Evolutionary conservation across 2,888 invertebrate genomes (phyloP).

Genomic region (Drosophila seclusa): DNA sequence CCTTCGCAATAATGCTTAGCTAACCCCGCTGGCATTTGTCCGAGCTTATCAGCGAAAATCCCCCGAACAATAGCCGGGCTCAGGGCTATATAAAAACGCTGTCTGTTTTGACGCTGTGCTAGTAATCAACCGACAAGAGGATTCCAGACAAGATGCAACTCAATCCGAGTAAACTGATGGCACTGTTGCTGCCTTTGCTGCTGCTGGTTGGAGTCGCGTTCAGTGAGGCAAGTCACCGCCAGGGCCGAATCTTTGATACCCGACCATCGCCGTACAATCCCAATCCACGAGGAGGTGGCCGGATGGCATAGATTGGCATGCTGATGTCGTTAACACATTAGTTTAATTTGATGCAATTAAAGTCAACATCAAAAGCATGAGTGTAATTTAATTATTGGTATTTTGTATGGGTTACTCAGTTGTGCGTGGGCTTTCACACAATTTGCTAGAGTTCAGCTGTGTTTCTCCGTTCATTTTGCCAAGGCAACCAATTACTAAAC

Average conservation of each 20-base stretch:
- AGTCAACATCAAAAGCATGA: constrained; percentile 57
- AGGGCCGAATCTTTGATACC: constrained; percentile 34
- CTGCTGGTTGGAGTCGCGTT: constrained; percentile 28
- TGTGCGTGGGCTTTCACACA: background rate
- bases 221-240: constrained; percentile 31
- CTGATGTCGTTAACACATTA: constrained; percentile 64
- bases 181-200: constrained; percentile 52
- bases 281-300: constrained; percentile 32
- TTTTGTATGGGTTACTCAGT: constrained; percentile 18
- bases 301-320: background rate
- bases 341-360: constrained; percentile 66
- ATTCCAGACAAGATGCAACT: constrained; percentile 60
- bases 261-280: constrained; percentile 67
- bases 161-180: constrained; percentile 48
- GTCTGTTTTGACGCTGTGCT: constrained; percentile 16
- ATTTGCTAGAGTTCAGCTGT: background rate
- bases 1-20: constrained; percentile 15
- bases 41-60: constrained; percentile 57
- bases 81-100: constrained; percentile 55
- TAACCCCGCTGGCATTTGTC: constrained; percentile 43
- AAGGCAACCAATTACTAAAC: constrained; percentile 41
- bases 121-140: constrained; percentile 58
- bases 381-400: constrained; percentile 37
- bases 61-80: constrained; percentile 16
- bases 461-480: background rate